Base-by-base conservation (phyloP, 2,888 invertebrate species). In the Drosophila nr. fundita region DNA sequence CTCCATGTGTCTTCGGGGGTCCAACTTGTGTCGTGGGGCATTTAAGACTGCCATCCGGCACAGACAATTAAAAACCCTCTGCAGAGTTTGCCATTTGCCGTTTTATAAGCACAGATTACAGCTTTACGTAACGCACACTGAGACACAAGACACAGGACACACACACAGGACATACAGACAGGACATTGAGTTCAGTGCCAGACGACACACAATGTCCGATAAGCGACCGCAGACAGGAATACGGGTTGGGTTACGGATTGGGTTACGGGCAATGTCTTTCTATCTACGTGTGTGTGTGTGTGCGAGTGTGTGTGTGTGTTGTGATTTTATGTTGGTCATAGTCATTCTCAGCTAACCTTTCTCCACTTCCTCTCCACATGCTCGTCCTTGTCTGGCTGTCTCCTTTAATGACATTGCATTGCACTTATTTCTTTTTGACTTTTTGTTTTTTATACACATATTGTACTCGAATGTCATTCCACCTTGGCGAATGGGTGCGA, bases 101-200 rank as follows among this genome's bases (percentile, higher is more conserved):
- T 87, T 87, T 90, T 90, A 87, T 90, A 90, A 89, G 86, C 86
- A 89, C 87, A 90, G 86, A 90, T 87, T 87, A 87, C 90, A 90
- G 89, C 80, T 90, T 72, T 82, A 82, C 83, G 89, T 83, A 87
- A 87, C 87, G 87, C 89, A 90, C 70, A 70, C 54, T 54, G 38
- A 67, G 58, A 58, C 61, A 36, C 54, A 24, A 18, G 15, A 42
- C 8, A 49, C 65, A 27, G 40, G 11, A 50, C 53, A 53, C 24
- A 34, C 8, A 6, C 36, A 50, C 30, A 40, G 65, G 30, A 52
- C 30, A 13, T 30, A 24, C 36, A 30, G 32, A 38, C 21, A 45
- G 45, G 21, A 45, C 45, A 45, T 45, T 45, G 45, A 45, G 45
- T 55, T 55, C 34, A 29, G 50, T 36, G 57, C 55, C 61, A 73